Percentiles rank a stretch among this genome's conserved stretches.
These are phyloP conservation scores for Galeruca laticollis DNA, from an alignment of 2,888 invertebrate genomes.

Conservation along the genomic window DNA sequence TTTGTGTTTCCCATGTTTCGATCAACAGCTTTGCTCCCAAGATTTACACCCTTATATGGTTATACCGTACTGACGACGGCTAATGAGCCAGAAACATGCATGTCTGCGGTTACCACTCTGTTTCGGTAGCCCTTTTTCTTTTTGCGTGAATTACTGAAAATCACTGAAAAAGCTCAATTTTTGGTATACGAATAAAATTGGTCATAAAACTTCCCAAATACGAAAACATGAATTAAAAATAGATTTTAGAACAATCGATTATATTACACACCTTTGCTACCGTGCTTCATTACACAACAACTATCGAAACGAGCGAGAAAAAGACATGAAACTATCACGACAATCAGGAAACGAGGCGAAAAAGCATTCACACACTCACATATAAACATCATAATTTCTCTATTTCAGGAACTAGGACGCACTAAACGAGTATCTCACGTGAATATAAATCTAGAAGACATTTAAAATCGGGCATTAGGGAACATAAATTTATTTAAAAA, in stretches of 20 bases:
- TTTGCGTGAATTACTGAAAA: too few species aligned
- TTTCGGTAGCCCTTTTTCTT: too few species aligned
- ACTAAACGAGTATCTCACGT: background rate
- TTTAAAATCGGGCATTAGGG: background rate
- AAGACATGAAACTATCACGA: background rate
- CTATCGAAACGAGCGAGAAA: background rate
- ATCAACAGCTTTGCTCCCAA: too few species aligned
- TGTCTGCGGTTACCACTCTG: too few species aligned
- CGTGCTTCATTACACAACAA: background rate
- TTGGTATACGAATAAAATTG: background rate
- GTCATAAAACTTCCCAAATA: background rate
- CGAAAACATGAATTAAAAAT: background rate
- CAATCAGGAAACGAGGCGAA: conserved; percentile 14
- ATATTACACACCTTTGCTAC: background rate
- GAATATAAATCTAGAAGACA: background rate
- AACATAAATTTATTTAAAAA: conserved; percentile 1
- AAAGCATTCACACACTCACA: background rate
- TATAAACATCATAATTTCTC: conserved; percentile 15
- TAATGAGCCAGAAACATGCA: too few species aligned
- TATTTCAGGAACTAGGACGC: conserved; percentile 8
- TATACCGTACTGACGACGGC: too few species aligned
- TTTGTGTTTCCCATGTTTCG: too few species aligned
- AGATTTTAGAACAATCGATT: background rate
- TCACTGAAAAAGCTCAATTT: background rate
- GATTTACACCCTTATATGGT: too few species aligned